phyloP scores from a whole-genome alignment of 2,113 vertebrate genomes.

The Fulica atra region DNA sequence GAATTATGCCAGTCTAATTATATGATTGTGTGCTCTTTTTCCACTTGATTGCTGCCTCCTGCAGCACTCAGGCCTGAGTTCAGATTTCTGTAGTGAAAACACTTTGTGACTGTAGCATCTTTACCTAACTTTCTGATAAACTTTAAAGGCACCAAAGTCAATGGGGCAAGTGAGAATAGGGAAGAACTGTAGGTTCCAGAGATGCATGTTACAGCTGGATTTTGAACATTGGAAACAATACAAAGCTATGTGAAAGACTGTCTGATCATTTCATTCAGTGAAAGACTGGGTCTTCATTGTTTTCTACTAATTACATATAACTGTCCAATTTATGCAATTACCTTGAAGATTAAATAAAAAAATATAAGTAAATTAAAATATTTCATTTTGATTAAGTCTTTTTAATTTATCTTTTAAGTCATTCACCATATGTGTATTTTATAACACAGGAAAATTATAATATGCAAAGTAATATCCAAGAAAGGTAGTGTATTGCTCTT shows the following conservation, averaged over 20 bases:
- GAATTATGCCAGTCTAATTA: neutral
- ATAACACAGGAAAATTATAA: neutral
- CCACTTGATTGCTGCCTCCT: neutral
- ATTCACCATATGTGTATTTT: neutral
- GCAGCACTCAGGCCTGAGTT: neutral
- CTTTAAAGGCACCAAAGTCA: neutral
- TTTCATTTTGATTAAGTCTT: neutral
- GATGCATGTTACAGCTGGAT: neutral
- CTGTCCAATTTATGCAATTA: neutral
- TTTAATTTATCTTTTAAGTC: neutral
- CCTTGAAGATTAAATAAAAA: neutral
- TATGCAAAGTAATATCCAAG: neutral
- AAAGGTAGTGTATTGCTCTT: neutral
- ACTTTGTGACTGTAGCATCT: neutral
- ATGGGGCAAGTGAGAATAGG: neutral
- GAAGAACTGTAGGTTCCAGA: neutral
- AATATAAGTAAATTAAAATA: neutral
- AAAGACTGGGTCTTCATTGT: neutral
- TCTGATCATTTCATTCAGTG: neutral
- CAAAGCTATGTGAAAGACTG: neutral
- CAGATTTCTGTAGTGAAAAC: neutral
- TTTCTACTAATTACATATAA: neutral
- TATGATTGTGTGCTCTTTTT: neutral
- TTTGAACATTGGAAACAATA: neutral
- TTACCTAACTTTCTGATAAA: neutral